Evolutionary conservation across 2,113 vertebrate genomes (phyloP), one percentile per base, ranked within the genome.

Genomic region (Recurvirostra avosetta): DNA sequence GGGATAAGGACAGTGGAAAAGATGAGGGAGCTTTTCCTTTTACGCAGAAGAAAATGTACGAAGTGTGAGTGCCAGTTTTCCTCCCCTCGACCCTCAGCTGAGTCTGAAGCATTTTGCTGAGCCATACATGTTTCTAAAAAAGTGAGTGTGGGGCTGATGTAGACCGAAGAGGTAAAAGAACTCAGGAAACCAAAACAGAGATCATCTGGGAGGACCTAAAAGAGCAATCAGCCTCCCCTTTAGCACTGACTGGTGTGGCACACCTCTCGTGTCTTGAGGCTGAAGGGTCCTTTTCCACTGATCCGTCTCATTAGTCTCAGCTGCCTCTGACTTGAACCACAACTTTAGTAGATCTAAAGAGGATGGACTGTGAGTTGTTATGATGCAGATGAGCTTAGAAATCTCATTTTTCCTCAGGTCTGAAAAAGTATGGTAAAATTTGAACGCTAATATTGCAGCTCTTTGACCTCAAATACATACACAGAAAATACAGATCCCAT

Each of bases 401-500:
- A 91, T 72, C 40, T 85, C 4, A 4, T 74, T 66, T 91, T 71
- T 93, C 36, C 47, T 92, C 26, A 52, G 22, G 15, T 89, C 55
- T 86, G 61, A 86, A 70, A 90, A 88, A 40, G 20, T 36, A 41
- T 41, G 21, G 45, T 62, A 88, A 83, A 70, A 88, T 83, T 20
- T 61, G 18, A 71, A 77, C 0, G 0, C 11, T 55, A 30, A 55
- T 40, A 43, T 38, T 87, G 36, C 61, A 70, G 74, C 52, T 88
- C 58, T 96, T 96, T 95, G 76, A 83, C 91, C 82, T 90, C 50
- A 63, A 23, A 89, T 32, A 73, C 7, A 34, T 91, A 73, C 7
- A 41, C 29, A 89, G 90, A 89, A 94, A 92, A 80, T 70, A 92
- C 71, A 90, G 65, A 71, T 94, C 72, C 86, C 65, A 49, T 52